Percentiles rank a stretch among this genome's conserved stretches.
Conservation (phyloP, 2,797 vertebrate genomes). For the Karalla daura region DNA sequence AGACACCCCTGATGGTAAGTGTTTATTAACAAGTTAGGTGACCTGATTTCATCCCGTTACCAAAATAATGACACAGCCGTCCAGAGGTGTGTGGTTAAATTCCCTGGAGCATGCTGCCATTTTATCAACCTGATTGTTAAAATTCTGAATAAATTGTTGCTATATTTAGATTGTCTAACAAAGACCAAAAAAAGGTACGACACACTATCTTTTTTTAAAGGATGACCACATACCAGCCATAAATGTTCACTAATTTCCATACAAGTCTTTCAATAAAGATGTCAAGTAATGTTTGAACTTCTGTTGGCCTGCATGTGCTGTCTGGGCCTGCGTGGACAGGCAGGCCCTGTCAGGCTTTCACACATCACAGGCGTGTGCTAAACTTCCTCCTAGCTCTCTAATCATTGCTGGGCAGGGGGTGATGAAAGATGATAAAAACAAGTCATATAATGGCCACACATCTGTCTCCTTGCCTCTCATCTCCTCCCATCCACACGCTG, state of each 20-base stretch:
- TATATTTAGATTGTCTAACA: not conserved
- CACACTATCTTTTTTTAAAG: not conserved
- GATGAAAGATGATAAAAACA: conserved; percentile 59
- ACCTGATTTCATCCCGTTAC: conserved; percentile 72
- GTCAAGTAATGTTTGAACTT: conserved; percentile 28
- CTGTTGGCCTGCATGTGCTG: not conserved
- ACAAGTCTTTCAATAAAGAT: conserved; percentile 17
- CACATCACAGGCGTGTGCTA: conserved; percentile 72
- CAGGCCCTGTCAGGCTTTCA: conserved; percentile 66
- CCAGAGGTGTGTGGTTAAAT: conserved; percentile 61
- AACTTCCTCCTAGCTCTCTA: conserved; percentile 74
- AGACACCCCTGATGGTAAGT: conserved; percentile 57
- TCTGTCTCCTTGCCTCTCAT: conserved; percentile 68
- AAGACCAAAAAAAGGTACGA: not conserved
- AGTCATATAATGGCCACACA: conserved; percentile 66
- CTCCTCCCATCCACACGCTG: conserved; percentile 58
- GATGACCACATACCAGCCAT: not conserved
- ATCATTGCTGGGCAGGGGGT: conserved; percentile 54
- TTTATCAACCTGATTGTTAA: conserved; percentile 31
- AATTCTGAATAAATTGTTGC: not conserved
- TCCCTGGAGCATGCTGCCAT: conserved; percentile 31
- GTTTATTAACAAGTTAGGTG: conserved; percentile 73
- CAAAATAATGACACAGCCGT: conserved; percentile 68
- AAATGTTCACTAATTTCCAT: conserved; percentile 1
- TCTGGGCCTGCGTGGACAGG: conserved; percentile 27